Evolutionary conservation across 1,140 invertebrate genomes (phyloP), one percentile per base, ranked within the genome.

Genomic region (Aricia agestis): DNA sequence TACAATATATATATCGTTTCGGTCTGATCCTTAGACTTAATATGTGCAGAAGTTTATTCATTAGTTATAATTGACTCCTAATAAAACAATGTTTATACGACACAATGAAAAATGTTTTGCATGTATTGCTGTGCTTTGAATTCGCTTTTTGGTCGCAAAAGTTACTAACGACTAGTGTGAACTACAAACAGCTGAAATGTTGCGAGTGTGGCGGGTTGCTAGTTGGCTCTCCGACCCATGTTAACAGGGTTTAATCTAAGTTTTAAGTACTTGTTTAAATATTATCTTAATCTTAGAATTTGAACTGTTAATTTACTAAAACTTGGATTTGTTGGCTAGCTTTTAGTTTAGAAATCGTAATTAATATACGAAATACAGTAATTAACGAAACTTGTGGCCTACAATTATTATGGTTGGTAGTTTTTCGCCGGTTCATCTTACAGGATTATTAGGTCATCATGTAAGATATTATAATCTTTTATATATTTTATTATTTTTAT

Each of bases 211-310:
- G 13, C 13, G 45, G 45, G 11, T 9, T 52, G 11, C 45, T 52
- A 52, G 45, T 36, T 52, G 45, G 45, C 45, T 52, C 45, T 15
- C 45, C 11, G 45, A 52, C 45, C 45, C 11, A 52, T 52, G 45
- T 52, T 52, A 52, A 52, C 45, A 52, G 45, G 45, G 45, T 52
- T 52, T 52, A 52, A 52, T 52, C 45, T 52, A 52, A 52, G 45
- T 52, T 52, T 52, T 52, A 52, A 52, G 45, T 52, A 52, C 45
- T 52, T 52, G 45, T 52, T 52, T 52, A 52, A 52, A 52, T 52
- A 52, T 52, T 52, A 52, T 52, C 45, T 52, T 52, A 52, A 52
- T 52, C 45, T 52, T 52, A 52, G 45, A 52, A 52, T 52, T 10
- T 52, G 45, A 52, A 5, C 11, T 52, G 45, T 52, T 52, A 45